Percentiles rank a stretch among this genome's conserved stretches.
These are phyloP conservation scores for Oryzias javanicus DNA, from an alignment of 2,113 vertebrate genomes.

Conservation along the genomic window DNA sequence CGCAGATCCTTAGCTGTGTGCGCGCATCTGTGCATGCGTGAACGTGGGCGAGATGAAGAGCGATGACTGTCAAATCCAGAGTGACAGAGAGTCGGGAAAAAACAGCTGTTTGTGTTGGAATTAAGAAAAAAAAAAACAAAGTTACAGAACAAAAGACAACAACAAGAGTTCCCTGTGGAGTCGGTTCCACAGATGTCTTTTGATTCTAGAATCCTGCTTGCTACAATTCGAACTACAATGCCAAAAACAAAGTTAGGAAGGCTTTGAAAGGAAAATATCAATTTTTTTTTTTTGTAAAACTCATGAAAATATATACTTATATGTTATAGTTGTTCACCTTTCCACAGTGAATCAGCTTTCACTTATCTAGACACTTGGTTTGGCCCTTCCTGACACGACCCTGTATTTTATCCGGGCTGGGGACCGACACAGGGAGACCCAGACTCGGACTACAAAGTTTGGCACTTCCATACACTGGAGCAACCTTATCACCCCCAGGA, in stretches of 20 bases:
- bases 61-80: conserved; percentile 31
- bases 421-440: no score
- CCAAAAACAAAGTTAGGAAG: conserved; percentile 8
- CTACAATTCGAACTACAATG: neutral
- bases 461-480: no score
- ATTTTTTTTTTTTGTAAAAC: no score
- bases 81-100: conserved; percentile 10
- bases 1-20: conserved; percentile 48
- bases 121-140: conserved; percentile 27
- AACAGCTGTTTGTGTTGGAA: conserved; percentile 39
- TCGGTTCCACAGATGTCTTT: conserved; percentile 11
- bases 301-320: no score
- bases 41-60: conserved; percentile 6
- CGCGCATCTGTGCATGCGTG: neutral
- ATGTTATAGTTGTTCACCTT: no score
- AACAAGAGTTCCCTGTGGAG: neutral
- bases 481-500: no score
- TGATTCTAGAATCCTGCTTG: conserved; percentile 1
- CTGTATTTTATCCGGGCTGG: no score
- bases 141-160: conserved; percentile 12
- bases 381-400: no score
- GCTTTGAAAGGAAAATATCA: conserved; percentile 1
- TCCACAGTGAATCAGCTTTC: no score
- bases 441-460: no score
- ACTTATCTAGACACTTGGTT: no score